Conservation (phyloP, 2,113 vertebrate species). For the Sclerurus mexicanus region DNA sequence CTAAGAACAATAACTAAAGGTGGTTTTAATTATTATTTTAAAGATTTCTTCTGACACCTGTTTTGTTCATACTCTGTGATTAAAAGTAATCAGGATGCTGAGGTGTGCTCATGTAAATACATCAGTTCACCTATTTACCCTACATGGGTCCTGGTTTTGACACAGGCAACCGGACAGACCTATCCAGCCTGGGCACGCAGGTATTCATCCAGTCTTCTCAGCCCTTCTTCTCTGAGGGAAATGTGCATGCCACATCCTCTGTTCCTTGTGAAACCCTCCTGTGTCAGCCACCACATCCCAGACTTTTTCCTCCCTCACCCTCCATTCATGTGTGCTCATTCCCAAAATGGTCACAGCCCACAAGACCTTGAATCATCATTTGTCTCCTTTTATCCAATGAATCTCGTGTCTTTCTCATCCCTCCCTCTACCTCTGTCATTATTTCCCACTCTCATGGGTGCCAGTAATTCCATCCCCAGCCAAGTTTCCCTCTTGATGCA, state of each 20-base stretch:
- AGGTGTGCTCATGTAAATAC: rapidly evolving
- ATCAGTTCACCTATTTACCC: background rate
- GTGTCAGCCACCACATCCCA: background rate
- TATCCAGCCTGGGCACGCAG: rapidly evolving
- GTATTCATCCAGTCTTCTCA: background rate
- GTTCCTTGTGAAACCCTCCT: rapidly evolving
- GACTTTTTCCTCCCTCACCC: background rate
- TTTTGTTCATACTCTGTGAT: background rate
- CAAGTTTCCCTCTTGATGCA: background rate
- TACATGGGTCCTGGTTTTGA: rapidly evolving
- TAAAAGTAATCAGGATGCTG: background rate
- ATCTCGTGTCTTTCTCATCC: background rate
- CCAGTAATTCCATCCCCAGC: background rate
- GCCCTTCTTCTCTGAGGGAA: background rate
- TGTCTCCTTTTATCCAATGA: background rate
- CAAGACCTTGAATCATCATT: background rate
- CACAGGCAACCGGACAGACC: background rate
- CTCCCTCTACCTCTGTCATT: background rate
- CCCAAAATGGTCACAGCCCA: background rate
- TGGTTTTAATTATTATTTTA: background rate
- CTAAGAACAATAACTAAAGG: background rate
- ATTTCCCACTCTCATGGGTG: background rate
- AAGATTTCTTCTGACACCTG: background rate
- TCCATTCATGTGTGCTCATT: background rate
- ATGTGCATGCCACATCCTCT: rapidly evolving